phyloP scores from a whole-genome alignment of 1,140 invertebrate genomes.

The Bicyclus anynana region DNA sequence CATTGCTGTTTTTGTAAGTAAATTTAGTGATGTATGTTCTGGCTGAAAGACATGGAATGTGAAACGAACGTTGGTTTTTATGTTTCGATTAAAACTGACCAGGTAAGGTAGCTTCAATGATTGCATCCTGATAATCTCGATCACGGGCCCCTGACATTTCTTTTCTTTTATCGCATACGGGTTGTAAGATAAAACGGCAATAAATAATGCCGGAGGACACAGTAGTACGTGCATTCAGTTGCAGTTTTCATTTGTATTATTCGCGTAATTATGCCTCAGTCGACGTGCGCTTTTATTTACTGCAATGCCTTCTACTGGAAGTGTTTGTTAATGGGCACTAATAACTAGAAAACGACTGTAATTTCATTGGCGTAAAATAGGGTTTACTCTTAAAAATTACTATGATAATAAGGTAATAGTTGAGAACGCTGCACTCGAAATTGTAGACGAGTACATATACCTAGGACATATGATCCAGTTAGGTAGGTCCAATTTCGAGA shows the following conservation, averaged over 20 bases:
- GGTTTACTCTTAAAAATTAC: no score
- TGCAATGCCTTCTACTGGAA: constrained; percentile 36
- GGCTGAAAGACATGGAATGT: constrained; percentile 17
- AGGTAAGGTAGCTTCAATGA: constrained; percentile 49
- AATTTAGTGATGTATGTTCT: background rate
- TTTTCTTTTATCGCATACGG: constrained; percentile 70
- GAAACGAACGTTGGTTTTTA: background rate
- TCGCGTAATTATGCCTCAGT: constrained; percentile 58
- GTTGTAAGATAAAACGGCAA: constrained; percentile 66
- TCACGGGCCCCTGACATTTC: constrained; percentile 63
- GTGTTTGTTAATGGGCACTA: constrained; percentile 46
- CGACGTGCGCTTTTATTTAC: constrained; percentile 48
- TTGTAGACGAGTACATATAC: no score
- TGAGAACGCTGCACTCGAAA: no score
- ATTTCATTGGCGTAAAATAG: no score
- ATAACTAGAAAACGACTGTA: constrained; percentile 42
- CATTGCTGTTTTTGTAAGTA: constrained; percentile 29
- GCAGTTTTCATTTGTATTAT: constrained; percentile 65
- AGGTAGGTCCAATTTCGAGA: no score
- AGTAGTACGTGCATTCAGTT: constrained; percentile 51
- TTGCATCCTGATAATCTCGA: constrained; percentile 68
- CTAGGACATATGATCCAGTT: no score
- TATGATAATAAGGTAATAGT: no score
- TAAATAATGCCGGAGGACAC: constrained; percentile 64
- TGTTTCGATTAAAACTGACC: constrained; percentile 15